Base-by-base conservation (phyloP, 2,113 vertebrate species). In the Hirundichthys speculiger region DNA sequence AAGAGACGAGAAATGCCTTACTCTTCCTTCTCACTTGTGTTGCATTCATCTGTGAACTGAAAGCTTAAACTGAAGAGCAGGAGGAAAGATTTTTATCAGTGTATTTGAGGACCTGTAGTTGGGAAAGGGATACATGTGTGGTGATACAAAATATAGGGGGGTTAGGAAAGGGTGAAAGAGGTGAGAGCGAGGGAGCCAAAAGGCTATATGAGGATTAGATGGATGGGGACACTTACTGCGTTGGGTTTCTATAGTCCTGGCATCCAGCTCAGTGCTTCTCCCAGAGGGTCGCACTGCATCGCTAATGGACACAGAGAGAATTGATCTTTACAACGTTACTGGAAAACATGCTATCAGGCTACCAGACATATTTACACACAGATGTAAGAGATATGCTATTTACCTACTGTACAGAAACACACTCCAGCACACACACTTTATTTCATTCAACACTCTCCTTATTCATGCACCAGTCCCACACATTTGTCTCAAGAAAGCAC, bases 251-350 rank as follows among this genome's bases (percentile, higher is more conserved):
- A n/a, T 58, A 57, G 53, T 24, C 38, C 57, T 34, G 83, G 79
- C 66, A 64, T 84, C 75, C 24, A n/a, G 21, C 63, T 84, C 57
- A 39, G 63, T 50, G 61, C 76, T 80, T 63, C 69, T 87, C 82
- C 83, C 69, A 73, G 43, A 77, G 76, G 71, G 79, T 79, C 49
- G 61, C 55, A 70, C 55, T 2, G 60, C 48, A 60, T 69, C 56
- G 38, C 75, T 85, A 86, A 89, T 89, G 85, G 77, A 79, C 62
- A 64, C 12, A 24, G 43, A 80, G 69, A 69, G 65, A 51, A 88
- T 79, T 77, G 77, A 88, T 88, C 72, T 52, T 34, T 53, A 19
- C 39, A 66, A 45, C 66, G 15, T 90, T 85, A 78, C 83, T 75
- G 79, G 79, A 86, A 88, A 13, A 4, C 38, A 46, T 30, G 46